Evolutionary conservation across 2,113 vertebrate genomes (phyloP).

Genomic region (Ivindomyrus marchei): DNA sequence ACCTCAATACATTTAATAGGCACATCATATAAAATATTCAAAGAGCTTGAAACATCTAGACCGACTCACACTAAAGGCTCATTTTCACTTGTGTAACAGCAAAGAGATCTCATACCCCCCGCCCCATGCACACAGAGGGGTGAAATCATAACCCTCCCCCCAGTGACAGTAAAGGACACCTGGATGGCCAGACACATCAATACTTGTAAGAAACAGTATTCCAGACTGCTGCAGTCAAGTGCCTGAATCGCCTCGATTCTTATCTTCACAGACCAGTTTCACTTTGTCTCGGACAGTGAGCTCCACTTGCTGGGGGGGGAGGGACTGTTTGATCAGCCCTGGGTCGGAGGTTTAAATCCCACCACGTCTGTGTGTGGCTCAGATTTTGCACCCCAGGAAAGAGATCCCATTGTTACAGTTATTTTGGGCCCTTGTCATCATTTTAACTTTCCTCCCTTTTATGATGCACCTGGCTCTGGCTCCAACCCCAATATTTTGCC

Average conservation of each 20-base stretch:
- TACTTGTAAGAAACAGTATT: background rate
- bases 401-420: background rate
- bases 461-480: background rate
- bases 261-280: background rate
- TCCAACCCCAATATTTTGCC: background rate
- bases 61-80: background rate
- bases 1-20: slow-evolving; percentile 4
- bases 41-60: background rate
- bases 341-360: background rate
- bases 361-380: background rate
- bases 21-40: slow-evolving; percentile 16
- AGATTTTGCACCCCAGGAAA: background rate
- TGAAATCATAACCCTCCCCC: background rate
- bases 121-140: background rate
- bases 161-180: background rate
- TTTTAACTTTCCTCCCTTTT: background rate
- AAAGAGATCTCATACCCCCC: background rate
- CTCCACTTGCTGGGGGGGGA: background rate
- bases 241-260: background rate
- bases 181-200: background rate
- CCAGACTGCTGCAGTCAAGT: background rate
- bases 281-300: background rate
- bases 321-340: background rate
- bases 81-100: background rate
- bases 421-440: background rate